These are phyloP conservation scores for Apoda limacodes DNA, from an alignment of 2,888 invertebrate species.

Conservation along the genomic window DNA sequence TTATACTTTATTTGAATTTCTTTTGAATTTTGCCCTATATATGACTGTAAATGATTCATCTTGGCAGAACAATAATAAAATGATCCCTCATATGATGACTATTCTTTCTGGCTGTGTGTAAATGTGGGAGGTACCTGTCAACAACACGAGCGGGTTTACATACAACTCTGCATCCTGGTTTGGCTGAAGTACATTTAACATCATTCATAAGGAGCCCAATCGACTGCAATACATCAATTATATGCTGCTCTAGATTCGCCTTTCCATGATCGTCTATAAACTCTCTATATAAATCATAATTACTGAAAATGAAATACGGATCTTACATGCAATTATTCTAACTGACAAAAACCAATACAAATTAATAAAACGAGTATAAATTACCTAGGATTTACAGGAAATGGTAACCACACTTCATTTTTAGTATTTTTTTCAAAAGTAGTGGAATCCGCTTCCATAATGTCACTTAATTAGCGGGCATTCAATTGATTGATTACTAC, in stretches of 20 bases:
- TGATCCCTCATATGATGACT: too few species aligned
- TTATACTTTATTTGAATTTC: too few species aligned
- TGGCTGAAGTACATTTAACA: constrained; percentile 33
- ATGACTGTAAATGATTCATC: too few species aligned
- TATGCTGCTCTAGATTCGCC: constrained; percentile 35
- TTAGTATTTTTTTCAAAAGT: constrained; percentile 39
- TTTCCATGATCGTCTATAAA: constrained; percentile 30
- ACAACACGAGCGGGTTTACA: constrained; percentile 47
- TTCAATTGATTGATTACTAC: constrained; percentile 11
- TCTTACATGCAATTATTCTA: not conserved
- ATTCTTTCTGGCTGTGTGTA: too few species aligned
- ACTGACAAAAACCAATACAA: constrained; percentile 2
- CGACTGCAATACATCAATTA: constrained; percentile 39
- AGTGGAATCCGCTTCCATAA: constrained; percentile 64
- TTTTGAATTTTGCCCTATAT: too few species aligned
- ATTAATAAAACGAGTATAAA: not conserved
- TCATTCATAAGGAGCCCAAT: constrained; percentile 38
- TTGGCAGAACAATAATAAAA: too few species aligned
- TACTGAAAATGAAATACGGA: constrained; percentile 29
- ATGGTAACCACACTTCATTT: constrained; percentile 38
- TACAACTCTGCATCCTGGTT: constrained; percentile 36
- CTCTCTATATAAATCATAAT: constrained; percentile 39
- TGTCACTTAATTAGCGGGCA: constrained; percentile 7
- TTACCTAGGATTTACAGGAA: constrained; percentile 39
- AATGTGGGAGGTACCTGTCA: too few species aligned